Conservation (phyloP, 2,797 vertebrate species). For the Sitta carolinensis region DNA sequence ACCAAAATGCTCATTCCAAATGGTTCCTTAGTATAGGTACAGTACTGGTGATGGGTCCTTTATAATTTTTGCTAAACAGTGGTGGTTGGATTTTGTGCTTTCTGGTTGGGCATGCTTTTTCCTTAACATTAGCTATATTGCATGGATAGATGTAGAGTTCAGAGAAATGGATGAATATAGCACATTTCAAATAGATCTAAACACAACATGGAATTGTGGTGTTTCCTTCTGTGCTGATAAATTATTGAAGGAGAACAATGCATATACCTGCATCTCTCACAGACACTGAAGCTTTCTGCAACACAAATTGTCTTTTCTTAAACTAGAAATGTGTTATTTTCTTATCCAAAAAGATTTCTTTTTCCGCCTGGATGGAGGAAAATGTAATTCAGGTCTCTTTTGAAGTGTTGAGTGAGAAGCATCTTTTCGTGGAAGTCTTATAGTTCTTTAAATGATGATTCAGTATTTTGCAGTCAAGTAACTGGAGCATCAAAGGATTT, state of each 20-base stretch:
- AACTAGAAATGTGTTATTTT: background rate
- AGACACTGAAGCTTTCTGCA: background rate
- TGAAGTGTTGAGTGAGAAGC: background rate
- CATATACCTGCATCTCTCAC: background rate
- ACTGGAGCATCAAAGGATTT: background rate
- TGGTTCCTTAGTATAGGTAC: constrained; percentile 68
- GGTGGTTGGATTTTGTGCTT: constrained; percentile 69
- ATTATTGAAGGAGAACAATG: background rate
- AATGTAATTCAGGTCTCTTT: background rate
- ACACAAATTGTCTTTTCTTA: background rate
- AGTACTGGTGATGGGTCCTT: constrained; percentile 72
- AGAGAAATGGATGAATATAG: background rate
- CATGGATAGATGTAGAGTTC: constrained; percentile 70
- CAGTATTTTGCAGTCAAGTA: background rate
- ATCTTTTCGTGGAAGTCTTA: background rate
- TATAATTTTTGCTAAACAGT: constrained; percentile 54
- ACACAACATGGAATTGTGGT: background rate
- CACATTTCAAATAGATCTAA: constrained; percentile 74
- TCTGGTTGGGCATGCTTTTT: constrained; percentile 74
- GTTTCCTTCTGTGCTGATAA: background rate
- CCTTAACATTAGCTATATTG: constrained; percentile 56
- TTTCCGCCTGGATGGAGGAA: background rate
- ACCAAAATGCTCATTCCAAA: constrained; percentile 77
- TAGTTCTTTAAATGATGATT: background rate
- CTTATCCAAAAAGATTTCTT: background rate